Evolutionary conservation across 1,140 invertebrate species (phyloP), one percentile per base, ranked within the genome.

Genomic region (Papilio xuthus): DNA sequence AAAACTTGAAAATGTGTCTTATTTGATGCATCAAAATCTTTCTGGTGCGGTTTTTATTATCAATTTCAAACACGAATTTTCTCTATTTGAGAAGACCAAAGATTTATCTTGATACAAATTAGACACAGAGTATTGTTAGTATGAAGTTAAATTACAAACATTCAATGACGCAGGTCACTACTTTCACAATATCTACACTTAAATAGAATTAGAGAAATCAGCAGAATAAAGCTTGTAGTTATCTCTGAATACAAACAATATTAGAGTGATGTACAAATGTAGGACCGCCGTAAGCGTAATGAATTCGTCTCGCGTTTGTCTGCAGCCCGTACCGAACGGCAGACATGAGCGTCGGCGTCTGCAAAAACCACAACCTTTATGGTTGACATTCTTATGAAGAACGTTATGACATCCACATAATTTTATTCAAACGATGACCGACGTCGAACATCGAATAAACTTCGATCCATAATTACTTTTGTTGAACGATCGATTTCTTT

Each of bases 341-440:
- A 80, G 75, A 50, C 78, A 75, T 75, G 72, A 75, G 72, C 72
- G 42, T 4, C 72, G 6, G 56, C 42, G 53, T 42, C 23, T 76
- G 60, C 78, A 89, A 89, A 89, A 83, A 83, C 77, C 23, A 47
- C 80, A 81, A 84, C 86, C 87, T 85, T 83, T 85, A 85, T 89
- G 81, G 79, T 79, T 80, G 84, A 79, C 77, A 85, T 87, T 81
- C 84, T 69, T 84, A 78, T 81, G 83, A 83, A 69, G 79, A 85
- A 84, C 84, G 83, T 86, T 86, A 89, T 86, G 86, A 87, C 81
- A 84, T 79, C 79, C 79, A 83, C 86, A 87, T 89, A 84, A 89
- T 84, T 87, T 83, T 89, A 85, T 86, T 83, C 82, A 79, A 80
- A 82, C 80, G 77, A 75, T 84, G 84, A 87, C 71, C 81, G 77